A percentile compares a stretch with the other conserved stretches of the same genome.
Conservation (phyloP, 30 jellyfish, hydroid and myxozoan species). For the Aurelia sp. region DNA sequence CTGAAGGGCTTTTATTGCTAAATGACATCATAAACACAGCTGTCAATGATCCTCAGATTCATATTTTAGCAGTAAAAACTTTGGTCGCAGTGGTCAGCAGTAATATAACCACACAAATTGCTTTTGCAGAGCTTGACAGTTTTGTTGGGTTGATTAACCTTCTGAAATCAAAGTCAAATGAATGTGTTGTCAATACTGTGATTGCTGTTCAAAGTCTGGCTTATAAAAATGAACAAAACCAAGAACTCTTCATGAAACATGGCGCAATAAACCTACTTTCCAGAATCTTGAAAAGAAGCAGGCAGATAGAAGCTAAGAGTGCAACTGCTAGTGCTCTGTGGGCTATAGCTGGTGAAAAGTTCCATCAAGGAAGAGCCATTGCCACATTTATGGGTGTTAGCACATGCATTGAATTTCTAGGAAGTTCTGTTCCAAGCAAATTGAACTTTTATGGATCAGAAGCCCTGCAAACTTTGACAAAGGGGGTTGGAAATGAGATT, state of each 20-base stretch:
- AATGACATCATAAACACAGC: slow-evolving; percentile 15
- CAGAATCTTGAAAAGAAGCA: slow-evolving; percentile 26
- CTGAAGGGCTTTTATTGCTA: slow-evolving; percentile 22
- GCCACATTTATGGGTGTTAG: slow-evolving; percentile 37
- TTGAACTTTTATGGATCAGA: slow-evolving; percentile 64
- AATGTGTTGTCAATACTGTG: slow-evolving; percentile 48
- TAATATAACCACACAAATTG: slow-evolving; percentile 7
- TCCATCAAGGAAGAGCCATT: slow-evolving; percentile 54
- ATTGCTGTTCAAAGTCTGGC: slow-evolving; percentile 27
- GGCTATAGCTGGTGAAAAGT: slow-evolving; percentile 71
- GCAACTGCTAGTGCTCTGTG: slow-evolving; percentile 58
- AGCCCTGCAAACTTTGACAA: slow-evolving; percentile 50
- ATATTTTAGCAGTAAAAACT: slow-evolving; percentile 14
- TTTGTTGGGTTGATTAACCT: slow-evolving; percentile 8
- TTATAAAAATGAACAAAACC: slow-evolving; percentile 27
- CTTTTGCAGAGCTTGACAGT: slow-evolving; percentile 49
- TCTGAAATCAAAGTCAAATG: slow-evolving; percentile 39
- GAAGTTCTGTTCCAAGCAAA: slow-evolving; percentile 59
- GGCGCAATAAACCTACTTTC: slow-evolving; percentile 28
- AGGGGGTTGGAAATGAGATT: slow-evolving; percentile 52
- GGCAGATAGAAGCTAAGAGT: slow-evolving; percentile 44
- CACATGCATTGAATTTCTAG: slow-evolving; percentile 56
- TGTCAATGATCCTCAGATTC: slow-evolving; percentile 1
- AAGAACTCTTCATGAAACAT: slow-evolving; percentile 25
- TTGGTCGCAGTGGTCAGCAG: slow-evolving; percentile 24